phyloP scores from a whole-genome alignment of 2,888 invertebrate genomes.

The Arge pagana region DNA sequence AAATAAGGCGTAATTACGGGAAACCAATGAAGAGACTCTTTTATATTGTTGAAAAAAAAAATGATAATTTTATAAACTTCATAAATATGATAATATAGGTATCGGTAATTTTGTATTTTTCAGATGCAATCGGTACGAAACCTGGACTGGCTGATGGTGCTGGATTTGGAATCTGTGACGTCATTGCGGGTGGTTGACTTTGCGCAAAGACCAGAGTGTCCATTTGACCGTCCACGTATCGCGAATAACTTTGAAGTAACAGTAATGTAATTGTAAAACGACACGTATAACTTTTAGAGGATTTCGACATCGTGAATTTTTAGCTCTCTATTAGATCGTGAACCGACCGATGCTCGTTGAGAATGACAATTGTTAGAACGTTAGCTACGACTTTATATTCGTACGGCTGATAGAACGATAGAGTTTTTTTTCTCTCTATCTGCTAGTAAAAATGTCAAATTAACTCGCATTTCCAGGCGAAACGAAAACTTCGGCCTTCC shows the following conservation, averaged over 20 bases:
- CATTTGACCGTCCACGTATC: slow-evolving; percentile 4
- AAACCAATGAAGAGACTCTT: too few species aligned
- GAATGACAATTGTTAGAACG: neutral
- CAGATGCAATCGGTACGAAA: too few species aligned
- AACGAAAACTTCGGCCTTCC: slow-evolving; percentile 33
- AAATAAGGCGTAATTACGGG: too few species aligned
- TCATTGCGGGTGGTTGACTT: neutral
- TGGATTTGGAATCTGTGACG: too few species aligned
- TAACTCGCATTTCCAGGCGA: slow-evolving; percentile 41
- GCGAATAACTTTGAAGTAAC: slow-evolving; percentile 2
- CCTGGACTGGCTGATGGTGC: too few species aligned
- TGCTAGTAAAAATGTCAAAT: slow-evolving; percentile 24
- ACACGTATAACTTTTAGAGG: slow-evolving; percentile 1
- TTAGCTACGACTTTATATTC: slow-evolving; percentile 10
- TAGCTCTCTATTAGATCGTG: neutral
- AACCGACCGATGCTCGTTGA: neutral
- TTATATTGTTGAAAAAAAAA: too few species aligned
- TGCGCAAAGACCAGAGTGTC: slow-evolving; percentile 12
- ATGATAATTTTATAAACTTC: too few species aligned
- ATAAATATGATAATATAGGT: too few species aligned
- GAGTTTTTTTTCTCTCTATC: slow-evolving; percentile 8
- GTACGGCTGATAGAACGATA: neutral
- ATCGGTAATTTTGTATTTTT: too few species aligned
- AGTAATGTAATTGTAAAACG: neutral
- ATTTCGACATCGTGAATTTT: slow-evolving; percentile 6